A percentile compares a stretch with the other conserved stretches of the same genome.
Evolutionary conservation across 2,888 invertebrate species (phyloP).

Genomic region (Eristalis arbustorum): DNA sequence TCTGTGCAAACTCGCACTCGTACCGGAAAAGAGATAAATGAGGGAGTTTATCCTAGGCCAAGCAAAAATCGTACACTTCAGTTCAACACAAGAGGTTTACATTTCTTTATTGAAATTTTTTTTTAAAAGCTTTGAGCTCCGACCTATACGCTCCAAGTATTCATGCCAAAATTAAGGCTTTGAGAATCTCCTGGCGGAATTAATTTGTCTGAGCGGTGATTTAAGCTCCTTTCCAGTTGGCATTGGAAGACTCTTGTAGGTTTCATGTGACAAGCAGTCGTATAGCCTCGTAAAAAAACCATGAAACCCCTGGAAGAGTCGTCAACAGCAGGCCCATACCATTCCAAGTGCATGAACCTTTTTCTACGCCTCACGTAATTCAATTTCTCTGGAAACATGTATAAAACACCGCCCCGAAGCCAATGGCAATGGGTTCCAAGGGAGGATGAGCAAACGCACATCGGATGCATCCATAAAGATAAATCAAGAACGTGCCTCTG

Average conservation of each 20-base stretch:
- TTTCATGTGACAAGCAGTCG: not conserved
- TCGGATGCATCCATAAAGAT: slow-evolving; percentile 66
- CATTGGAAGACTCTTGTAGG: slow-evolving; percentile 9
- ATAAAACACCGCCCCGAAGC: slow-evolving; percentile 51
- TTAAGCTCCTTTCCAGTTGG: not conserved
- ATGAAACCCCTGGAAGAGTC: slow-evolving; percentile 11
- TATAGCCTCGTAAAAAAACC: slow-evolving; percentile 7
- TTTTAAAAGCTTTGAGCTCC: too few species aligned
- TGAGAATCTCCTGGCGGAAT: not conserved
- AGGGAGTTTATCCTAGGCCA: too few species aligned
- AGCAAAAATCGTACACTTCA: too few species aligned
- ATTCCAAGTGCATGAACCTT: slow-evolving; percentile 1
- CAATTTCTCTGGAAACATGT: slow-evolving; percentile 29
- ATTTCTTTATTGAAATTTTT: too few species aligned
- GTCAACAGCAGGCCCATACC: slow-evolving; percentile 3
- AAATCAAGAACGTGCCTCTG: slow-evolving; percentile 66
- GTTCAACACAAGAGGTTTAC: too few species aligned
- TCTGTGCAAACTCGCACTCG: too few species aligned
- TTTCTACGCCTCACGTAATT: not conserved
- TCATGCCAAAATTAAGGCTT: too few species aligned
- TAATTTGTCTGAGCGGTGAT: not conserved
- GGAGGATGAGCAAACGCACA: slow-evolving; percentile 25
- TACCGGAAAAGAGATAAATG: too few species aligned
- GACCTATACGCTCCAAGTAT: too few species aligned
- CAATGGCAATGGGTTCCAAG: not conserved